A percentile compares a stretch with the other conserved stretches of the same genome.
These are phyloP conservation scores for Pseudotriccus pelzelni DNA, from an alignment of 2,797 vertebrate genomes.

Conservation along the genomic window DNA sequence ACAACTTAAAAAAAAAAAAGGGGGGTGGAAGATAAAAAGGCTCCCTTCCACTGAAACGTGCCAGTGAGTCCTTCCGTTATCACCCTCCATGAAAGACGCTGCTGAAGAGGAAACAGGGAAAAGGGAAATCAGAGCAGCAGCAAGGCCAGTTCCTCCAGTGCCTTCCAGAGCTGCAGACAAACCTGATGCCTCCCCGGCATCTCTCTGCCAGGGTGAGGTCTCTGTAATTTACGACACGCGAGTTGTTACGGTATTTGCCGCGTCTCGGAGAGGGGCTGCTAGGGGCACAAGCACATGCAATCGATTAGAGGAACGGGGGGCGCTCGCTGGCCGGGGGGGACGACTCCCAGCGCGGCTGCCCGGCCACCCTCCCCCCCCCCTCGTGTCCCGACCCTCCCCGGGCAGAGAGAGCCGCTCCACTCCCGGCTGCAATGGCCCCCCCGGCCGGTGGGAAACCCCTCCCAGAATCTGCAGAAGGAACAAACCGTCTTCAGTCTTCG, in stretches of 20 bases:
- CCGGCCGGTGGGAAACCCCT: neutral
- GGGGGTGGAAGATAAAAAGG: neutral
- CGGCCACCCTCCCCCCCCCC: neutral
- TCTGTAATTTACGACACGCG: neutral
- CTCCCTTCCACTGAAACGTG: neutral
- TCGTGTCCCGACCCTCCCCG: neutral
- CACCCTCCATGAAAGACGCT: neutral
- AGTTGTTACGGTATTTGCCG: neutral
- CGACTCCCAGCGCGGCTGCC: neutral
- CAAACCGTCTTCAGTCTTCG: neutral
- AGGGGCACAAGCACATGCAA: neutral
- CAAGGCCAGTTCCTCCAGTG: neutral
- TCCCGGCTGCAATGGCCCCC: neutral
- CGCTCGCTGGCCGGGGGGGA: neutral
- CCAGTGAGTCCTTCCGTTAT: neutral
- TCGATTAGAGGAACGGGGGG: neutral
- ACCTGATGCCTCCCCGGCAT: neutral
- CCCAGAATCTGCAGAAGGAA: neutral
- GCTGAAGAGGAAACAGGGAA: neutral
- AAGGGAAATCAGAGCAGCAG: neutral
- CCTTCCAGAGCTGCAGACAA: neutral
- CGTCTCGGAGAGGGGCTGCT: neutral
- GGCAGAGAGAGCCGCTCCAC: neutral
- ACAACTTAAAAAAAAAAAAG: neutral
- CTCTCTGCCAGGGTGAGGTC: neutral